Evolutionary conservation across 1,140 invertebrate genomes (phyloP), one percentile per base, ranked within the genome.

Genomic region (Mactra quadrangularis): DNA sequence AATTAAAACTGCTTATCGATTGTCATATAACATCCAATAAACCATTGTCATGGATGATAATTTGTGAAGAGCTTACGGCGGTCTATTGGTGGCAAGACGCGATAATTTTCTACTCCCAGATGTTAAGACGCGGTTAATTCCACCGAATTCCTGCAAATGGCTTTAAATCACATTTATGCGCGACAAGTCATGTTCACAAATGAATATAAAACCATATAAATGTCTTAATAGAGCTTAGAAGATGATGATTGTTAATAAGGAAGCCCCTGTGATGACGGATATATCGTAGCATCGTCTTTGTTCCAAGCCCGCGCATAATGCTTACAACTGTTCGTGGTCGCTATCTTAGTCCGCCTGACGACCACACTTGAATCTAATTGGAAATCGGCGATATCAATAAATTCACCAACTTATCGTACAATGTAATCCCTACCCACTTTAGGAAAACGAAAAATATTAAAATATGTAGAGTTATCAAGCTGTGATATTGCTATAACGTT

Each of bases 371-470:
- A 15, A 41, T 41, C 38, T 76, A 76, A 76, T 76, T 76, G 74
- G 74, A 76, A n/a, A 76, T 50, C 45, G 38, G 62, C 62, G 27
- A 76, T 64, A 53, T 64, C 74, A 45, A 38, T 76, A 64, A 62
- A 45, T 35, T 25, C 55, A 38, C 31, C 7, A n/a, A 25, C 55
- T 31, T 76, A 76, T 76, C 74, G 17, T 45, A 6, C 13, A 3
- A 22, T 13, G 57, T 76, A 76, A 76, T 76, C 74, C 74, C 19
- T n/a, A 3, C 17, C 0, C 45, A 62, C 55, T 62, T 62, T 15
- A 35, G n/a, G 13, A 57, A 25, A 62, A 47, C 22, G 45, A 64
- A 55, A 45, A 29, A 64, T 62, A 47, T 60, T 41, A 38, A 62
- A 76, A 41, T 41, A 41, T 41, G 6, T 15, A 15, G 6, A 38